phyloP scores from a whole-genome alignment of 1,140 invertebrate species.

The Augochlora pura region DNA sequence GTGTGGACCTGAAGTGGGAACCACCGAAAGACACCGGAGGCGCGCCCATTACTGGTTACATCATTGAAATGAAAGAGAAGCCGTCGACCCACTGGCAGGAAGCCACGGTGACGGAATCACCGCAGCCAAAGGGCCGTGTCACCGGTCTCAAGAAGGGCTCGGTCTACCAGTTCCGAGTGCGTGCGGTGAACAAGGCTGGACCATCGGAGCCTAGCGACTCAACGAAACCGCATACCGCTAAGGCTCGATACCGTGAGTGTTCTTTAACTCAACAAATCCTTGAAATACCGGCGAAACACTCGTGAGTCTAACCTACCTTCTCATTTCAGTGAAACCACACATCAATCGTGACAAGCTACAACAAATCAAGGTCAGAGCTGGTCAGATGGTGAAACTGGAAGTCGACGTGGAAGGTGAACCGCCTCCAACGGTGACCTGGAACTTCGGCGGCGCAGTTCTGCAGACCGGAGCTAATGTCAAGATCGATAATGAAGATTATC shows the following conservation, averaged over 20 bases:
- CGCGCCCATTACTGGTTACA: slow-evolving; percentile 96
- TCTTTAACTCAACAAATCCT: background rate
- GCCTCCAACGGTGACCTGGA: slow-evolving; percentile 95
- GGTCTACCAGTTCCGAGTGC: slow-evolving; percentile 95
- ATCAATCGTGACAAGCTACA: slow-evolving; percentile 96
- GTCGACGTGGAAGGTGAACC: slow-evolving; percentile 98
- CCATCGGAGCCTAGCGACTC: slow-evolving; percentile 93
- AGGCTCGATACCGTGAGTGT: slow-evolving; percentile 92
- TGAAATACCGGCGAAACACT: no score
- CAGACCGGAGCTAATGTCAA: slow-evolving; percentile 84
- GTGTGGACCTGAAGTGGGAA: slow-evolving; percentile 96
- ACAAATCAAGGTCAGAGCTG: slow-evolving; percentile 93
- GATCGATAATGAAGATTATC: slow-evolving; percentile 96
- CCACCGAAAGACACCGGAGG: slow-evolving; percentile 94
- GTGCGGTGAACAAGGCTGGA: slow-evolving; percentile 97
- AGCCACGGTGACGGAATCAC: slow-evolving; percentile 89
- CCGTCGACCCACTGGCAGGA: slow-evolving; percentile 93
- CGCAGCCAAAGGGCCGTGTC: slow-evolving; percentile 90
- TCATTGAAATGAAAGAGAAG: slow-evolving; percentile 98
- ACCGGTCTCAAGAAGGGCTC: slow-evolving; percentile 94
- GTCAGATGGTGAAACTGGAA: slow-evolving; percentile 94
- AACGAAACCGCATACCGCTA: slow-evolving; percentile 92
- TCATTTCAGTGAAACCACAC: slow-evolving; percentile 88
- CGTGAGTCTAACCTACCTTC: no score
- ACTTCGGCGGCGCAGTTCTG: slow-evolving; percentile 86